These are phyloP conservation scores for Haplochromis burtoni DNA, from an alignment of 2,113 vertebrate species.

Conservation along the genomic window DNA sequence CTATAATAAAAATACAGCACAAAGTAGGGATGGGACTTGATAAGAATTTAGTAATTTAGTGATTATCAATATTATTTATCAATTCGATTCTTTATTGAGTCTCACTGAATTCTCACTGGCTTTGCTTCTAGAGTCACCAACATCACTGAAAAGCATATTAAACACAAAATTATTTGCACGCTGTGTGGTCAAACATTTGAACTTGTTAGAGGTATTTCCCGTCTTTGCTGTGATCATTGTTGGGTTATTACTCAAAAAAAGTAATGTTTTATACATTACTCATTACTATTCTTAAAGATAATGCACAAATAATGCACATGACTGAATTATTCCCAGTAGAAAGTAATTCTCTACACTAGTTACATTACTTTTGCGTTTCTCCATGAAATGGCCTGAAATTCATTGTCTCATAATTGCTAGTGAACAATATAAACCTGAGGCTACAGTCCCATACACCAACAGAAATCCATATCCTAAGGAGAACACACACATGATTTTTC, in stretches of 20 bases:
- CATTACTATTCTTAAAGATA: neutral
- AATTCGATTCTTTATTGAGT: neutral
- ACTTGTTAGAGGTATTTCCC: neutral
- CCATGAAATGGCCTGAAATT: neutral
- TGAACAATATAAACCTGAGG: accelerated
- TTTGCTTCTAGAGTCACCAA: neutral
- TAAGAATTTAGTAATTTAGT: neutral
- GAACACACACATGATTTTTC: accelerated
- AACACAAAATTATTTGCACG: neutral
- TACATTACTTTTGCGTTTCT: accelerated
- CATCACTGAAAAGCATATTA: neutral
- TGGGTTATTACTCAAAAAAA: neutral
- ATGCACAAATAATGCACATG: neutral
- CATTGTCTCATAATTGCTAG: neutral
- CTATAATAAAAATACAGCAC: neutral
- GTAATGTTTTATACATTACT: neutral
- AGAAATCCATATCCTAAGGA: neutral
- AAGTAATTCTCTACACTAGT: neutral
- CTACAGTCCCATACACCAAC: neutral
- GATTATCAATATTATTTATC: accelerated
- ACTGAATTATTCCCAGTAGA: neutral
- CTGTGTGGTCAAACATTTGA: neutral
- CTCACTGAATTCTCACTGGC: neutral
- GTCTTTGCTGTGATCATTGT: neutral
- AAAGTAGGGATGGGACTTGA: neutral